These are phyloP conservation scores for Carcinoscorpius rotundicauda DNA, from an alignment of 1,140 invertebrate species.

Conservation along the genomic window DNA sequence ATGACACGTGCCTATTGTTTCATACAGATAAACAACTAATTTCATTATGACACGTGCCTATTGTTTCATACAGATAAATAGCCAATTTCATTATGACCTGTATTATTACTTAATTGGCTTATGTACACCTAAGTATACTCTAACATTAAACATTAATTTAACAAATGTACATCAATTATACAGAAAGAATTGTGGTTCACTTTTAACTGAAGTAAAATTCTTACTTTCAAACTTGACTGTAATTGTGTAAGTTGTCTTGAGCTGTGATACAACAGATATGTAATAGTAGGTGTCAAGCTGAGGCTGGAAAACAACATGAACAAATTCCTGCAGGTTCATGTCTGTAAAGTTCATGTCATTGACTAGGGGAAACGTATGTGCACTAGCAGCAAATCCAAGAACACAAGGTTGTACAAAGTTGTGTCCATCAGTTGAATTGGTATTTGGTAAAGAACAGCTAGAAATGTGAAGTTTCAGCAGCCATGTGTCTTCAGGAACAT, in stretches of 20 bases:
- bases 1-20: too few relatives aligned
- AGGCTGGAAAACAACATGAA: slow-evolving; percentile 29
- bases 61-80: too few relatives aligned
- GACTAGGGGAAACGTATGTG: neutral
- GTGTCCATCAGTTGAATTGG: neutral
- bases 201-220: neutral
- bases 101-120: neutral
- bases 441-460: slow-evolving; percentile 27
- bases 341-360: neutral
- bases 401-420: neutral
- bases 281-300: slow-evolving; percentile 43
- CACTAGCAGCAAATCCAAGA: neutral
- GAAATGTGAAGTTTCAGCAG: slow-evolving; percentile 33
- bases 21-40: too few relatives aligned
- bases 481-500: slow-evolving; percentile 39
- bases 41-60: too few relatives aligned
- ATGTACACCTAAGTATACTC: neutral
- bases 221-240: slow-evolving; percentile 36
- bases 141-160: neutral
- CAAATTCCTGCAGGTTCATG: neutral
- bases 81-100: neutral
- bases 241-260: slow-evolving; percentile 35
- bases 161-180: neutral
- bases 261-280: slow-evolving; percentile 38
- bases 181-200: neutral